phyloP scores from a whole-genome alignment of 2,113 vertebrate genomes.

The Halcyon malimbica region DNA sequence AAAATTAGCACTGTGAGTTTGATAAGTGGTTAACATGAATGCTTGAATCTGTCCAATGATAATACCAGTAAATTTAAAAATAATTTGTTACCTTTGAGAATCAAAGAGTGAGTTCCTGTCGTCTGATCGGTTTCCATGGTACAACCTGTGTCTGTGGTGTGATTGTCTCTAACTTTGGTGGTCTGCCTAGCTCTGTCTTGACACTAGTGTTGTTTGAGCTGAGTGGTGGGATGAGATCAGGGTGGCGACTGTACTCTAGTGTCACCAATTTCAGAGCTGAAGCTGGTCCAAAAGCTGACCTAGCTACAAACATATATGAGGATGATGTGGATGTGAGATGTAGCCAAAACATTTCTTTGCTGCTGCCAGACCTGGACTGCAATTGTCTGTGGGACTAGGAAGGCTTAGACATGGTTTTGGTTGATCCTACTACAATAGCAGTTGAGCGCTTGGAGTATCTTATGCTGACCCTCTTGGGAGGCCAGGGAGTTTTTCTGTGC shows the following conservation, averaged over 20 bases:
- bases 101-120: background rate
- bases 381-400: background rate
- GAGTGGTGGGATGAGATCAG: background rate
- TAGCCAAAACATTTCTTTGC: background rate
- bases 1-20: background rate
- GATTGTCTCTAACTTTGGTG: background rate
- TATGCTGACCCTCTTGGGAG: background rate
- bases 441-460: background rate
- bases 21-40: background rate
- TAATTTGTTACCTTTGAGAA: background rate
- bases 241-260: rapidly evolving
- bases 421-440: background rate
- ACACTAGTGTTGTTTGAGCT: background rate
- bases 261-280: background rate
- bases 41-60: background rate
- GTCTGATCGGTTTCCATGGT: background rate
- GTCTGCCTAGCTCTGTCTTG: background rate
- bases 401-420: background rate
- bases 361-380: background rate
- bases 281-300: background rate
- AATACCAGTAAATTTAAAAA: background rate
- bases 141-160: rapidly evolving
- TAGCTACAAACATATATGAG: background rate
- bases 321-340: no score
- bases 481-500: no score